Evolutionary conservation across 2,797 vertebrate species (phyloP), one percentile per base, ranked within the genome.

Genomic region (Eulemur albifrons): DNA sequence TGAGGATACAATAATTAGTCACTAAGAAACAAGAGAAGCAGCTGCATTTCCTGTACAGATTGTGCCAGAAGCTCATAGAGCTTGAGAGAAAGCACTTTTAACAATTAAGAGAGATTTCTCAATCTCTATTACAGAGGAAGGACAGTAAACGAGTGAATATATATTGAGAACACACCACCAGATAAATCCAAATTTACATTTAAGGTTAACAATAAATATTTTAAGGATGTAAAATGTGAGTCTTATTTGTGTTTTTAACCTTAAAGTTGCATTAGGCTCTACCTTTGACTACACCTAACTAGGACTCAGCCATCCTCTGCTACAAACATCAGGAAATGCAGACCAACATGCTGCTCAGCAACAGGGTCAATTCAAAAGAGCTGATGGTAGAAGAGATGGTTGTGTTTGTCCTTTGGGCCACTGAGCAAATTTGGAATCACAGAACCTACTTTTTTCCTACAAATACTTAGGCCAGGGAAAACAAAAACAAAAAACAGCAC

Each of bases 151-250:
- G 5, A 82, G 43, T 52, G 3, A 59, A 45, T 90, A 40, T 14
- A 10, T 54, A 61, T 20, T 80, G 38, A 86, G 50, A 82, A 21
- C 0, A 40, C 4, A 69, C 1, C 18, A 45, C 7, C 54, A 91
- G 43, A 57, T 4, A 73, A n/a, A 77, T 59, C 12, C 40, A 81
- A 70, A 87, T 90, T 30, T 77, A 80, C 15, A 32, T 54, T 73
- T 63, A 75, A 84, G 79, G 11, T 7, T 59, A 95, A 95, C 50
- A 76, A 83, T 45, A 43, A 92, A 94, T 54, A 83, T 82, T 57
- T 65, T 69, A 86, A 97, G 88, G 11, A 1, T 20, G 79, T 63
- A 88, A 82, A 88, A 70, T 54, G 1, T 50, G 15, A 9, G 9
- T 40, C 52, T 67, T 91, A 65, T 45, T 96, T 54, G 38, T 87